These are phyloP conservation scores for Strigamia transsilvanica DNA, from an alignment of 2,888 invertebrate genomes.

Conservation along the genomic window DNA sequence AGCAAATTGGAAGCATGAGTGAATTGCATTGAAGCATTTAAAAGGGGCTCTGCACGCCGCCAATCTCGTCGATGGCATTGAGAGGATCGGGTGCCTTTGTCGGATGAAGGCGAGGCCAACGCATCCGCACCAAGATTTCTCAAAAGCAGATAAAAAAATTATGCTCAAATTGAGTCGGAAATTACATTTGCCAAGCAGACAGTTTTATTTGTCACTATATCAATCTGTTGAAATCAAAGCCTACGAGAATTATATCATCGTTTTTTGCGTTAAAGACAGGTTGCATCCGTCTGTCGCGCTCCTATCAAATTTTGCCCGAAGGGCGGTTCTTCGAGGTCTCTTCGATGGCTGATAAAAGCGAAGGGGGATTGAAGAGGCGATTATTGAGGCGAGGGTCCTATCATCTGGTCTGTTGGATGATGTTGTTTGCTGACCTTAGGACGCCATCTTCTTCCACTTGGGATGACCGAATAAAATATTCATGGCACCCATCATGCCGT, in stretches of 20 bases:
- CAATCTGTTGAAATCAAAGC: too few relatives aligned
- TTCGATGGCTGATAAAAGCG: background rate
- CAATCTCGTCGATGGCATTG: constrained; percentile 14
- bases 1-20: constrained; percentile 20
- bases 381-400: constrained; percentile 4
- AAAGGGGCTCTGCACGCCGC: constrained; percentile 10
- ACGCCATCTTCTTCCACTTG: constrained; percentile 14
- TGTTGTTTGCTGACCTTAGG: constrained; percentile 7
- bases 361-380: constrained; percentile 13
- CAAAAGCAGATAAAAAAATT: constrained; percentile 14
- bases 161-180: constrained; percentile 15
- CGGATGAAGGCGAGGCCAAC: constrained; percentile 14
- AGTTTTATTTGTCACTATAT: background rate
- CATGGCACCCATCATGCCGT: background rate
- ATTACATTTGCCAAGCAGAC: background rate
- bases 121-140: constrained; percentile 20
- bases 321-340: background rate
- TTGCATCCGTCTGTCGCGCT: background rate
- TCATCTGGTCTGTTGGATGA: background rate
- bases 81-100: constrained; percentile 15
- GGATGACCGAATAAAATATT: constrained; percentile 15
- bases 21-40: constrained; percentile 20
- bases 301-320: background rate
- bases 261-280: background rate
- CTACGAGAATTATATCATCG: too few relatives aligned